phyloP scores from a whole-genome alignment of 2,797 vertebrate genomes.

The Dipus sagitta region DNA sequence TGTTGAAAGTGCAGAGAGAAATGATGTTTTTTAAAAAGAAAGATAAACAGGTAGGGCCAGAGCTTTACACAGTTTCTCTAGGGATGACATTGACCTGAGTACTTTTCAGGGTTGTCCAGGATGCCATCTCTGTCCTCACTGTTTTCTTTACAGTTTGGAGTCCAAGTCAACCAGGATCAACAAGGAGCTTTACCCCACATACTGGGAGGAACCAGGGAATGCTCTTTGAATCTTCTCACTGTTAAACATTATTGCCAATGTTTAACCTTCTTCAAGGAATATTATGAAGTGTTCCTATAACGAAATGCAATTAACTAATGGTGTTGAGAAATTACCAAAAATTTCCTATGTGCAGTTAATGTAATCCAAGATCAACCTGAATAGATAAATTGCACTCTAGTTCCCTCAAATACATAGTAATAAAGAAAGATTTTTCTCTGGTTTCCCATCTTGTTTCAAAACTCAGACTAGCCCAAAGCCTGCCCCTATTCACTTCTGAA shows the following conservation, averaged over 20 bases:
- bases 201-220: neutral
- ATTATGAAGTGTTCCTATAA: neutral
- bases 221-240: conserved; percentile 26
- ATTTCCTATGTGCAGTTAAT: conserved; percentile 5
- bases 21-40: neutral
- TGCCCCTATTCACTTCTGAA: conserved; percentile 20
- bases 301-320: conserved; percentile 20
- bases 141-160: neutral
- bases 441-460: conserved; percentile 66
- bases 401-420: conserved; percentile 60
- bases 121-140: conserved; percentile 16
- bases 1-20: conserved; percentile 67
- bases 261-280: neutral
- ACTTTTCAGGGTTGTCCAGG: conserved; percentile 64
- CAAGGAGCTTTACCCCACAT: neutral
- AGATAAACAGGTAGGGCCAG: neutral
- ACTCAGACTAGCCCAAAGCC: conserved; percentile 74
- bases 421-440: conserved; percentile 17
- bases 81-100: conserved; percentile 67
- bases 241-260: conserved; percentile 13
- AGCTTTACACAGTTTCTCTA: conserved; percentile 68
- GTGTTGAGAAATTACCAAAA: conserved; percentile 8
- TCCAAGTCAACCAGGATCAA: neutral
- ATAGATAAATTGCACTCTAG: conserved; percentile 11
- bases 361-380: conserved; percentile 65